Evolutionary conservation across 2,888 invertebrate genomes (phyloP).

Genomic region (Neoascia interrupta): DNA sequence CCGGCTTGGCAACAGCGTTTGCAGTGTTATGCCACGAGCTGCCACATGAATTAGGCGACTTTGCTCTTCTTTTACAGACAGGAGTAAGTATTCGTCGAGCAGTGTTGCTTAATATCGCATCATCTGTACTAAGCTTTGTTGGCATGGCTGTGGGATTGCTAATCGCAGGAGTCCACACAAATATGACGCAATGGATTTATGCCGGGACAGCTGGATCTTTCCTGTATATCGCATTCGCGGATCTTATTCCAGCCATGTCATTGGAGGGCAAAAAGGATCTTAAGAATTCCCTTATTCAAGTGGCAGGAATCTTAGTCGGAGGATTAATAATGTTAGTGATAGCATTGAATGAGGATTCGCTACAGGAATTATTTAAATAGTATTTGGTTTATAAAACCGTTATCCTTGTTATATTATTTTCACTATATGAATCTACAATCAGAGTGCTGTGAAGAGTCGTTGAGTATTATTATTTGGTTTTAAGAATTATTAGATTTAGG

Average conservation of each 20-base stretch:
- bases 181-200: slow-evolving; percentile 88
- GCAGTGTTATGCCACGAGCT: slow-evolving; percentile 91
- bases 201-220: slow-evolving; percentile 90
- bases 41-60: slow-evolving; percentile 91
- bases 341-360: slow-evolving; percentile 84
- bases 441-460: slow-evolving; percentile 63
- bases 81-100: slow-evolving; percentile 87
- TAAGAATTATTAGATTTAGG: too few relatives aligned
- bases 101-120: slow-evolving; percentile 86
- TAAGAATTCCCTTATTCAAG: slow-evolving; percentile 83
- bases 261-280: slow-evolving; percentile 81
- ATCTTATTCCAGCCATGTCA: slow-evolving; percentile 86
- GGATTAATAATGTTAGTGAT: slow-evolving; percentile 87
- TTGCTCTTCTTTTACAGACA: slow-evolving; percentile 88
- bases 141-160: slow-evolving; percentile 86
- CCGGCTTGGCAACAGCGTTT: slow-evolving; percentile 88
- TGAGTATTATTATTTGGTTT: slow-evolving; percentile 43
- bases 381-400: too few relatives aligned
- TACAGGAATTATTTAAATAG: slow-evolving; percentile 74
- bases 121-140: slow-evolving; percentile 87
- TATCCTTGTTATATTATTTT: not conserved
- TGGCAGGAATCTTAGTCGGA: slow-evolving; percentile 84
- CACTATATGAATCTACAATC: slow-evolving; percentile 49
- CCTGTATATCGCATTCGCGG: slow-evolving; percentile 89
- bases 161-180: slow-evolving; percentile 85